Evolutionary conservation across 2,797 vertebrate genomes (phyloP), one percentile per base, ranked within the genome.

Genomic region (Percopsis omiscomaycus): DNA sequence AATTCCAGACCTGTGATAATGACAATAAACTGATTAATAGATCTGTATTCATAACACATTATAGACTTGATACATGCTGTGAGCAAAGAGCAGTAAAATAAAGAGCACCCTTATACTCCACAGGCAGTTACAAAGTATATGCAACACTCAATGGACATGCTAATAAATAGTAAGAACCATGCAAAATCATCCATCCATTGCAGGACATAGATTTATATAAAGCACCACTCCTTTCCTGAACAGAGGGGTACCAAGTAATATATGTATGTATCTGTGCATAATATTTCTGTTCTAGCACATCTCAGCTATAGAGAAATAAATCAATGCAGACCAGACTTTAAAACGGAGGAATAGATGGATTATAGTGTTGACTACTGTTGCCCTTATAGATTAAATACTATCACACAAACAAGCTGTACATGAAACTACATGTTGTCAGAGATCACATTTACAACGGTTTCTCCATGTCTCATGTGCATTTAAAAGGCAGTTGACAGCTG

Each of bases 1-100:
- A 99, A 99, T 82, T 99, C 98, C 71, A 99, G 87, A 67, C 98
- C 98, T 99, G 77, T 28, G 73, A 81, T 29, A 55, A 48, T 52
- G 30, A 80, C 2, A 52, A 37, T 62, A 55, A 49, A 64, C 5
- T 60, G 3, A 61, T n/a, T 49, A 11, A 47, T n/a, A 64, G 22
- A 53, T 22, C 54, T 61, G 14, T 59, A 9, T 14, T 6, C 44
- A 58, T 3, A 2, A 14, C 6, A 10, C 30, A 13, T 37, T 5
- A 42, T 16, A 30, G 0, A 63, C 42, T 11, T 52, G 4, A 16
- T 8, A 28, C 16, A 22, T 32, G 15, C 28, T 42, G 29, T 15
- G 12, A 42, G 22, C 59, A 51, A 42, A 15, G 15, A 56, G 5
- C 13, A 15, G 54, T 29, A 55, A 14, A 44, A 42, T 16, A 57